Evolutionary conservation across 2,888 invertebrate species (phyloP), one percentile per base, ranked within the genome.

Genomic region (Glaucopsyche alexis): DNA sequence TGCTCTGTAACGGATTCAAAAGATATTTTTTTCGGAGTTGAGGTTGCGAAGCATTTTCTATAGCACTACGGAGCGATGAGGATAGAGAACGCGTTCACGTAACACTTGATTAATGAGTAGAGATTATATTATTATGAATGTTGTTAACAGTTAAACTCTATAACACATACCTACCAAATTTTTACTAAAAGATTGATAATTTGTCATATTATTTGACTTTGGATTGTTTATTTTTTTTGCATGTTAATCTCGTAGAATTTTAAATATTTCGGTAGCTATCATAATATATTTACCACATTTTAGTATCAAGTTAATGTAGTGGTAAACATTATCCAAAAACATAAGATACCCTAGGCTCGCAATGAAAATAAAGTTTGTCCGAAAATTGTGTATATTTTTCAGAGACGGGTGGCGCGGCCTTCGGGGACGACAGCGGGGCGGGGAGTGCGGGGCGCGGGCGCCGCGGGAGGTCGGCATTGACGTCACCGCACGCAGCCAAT

Each of bases 351-450:
- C 47, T 69, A 19, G 19, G 47, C 67, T 67, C 60, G 70, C 64
- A 74, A 76, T 75, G 74, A 77, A 76, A 74, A 76, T 77, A 78
- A 78, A 79, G 78, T 83, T 79, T 83, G 85, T 85, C 84, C 87
- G 86, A 89, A 90, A 91, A 87, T 85, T 85, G 82, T 87, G 89
- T 88, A 89, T 90, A 90, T 90, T 91, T 90, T 91, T 87, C 88
- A 85, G 87, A 85, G 83, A 85, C 85, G 85, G 82, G 82, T 81
- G 81, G 82, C 81, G 84, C 87, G 90, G 90, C 89, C 90, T 90
- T 90, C 87, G 83, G 77, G 76, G 78, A 77, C 80, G 81, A 11
- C 76, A 81, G 79, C 78, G 80, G 81, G 81, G 81, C 81, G 80
- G 79, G 80, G 78, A 74, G 79, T 79, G 79, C 78, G 79, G 74